A percentile compares a stretch with the other conserved stretches of the same genome.
phyloP scores from a whole-genome alignment of 2,888 invertebrate species.

The Polydrusus cervinus region DNA sequence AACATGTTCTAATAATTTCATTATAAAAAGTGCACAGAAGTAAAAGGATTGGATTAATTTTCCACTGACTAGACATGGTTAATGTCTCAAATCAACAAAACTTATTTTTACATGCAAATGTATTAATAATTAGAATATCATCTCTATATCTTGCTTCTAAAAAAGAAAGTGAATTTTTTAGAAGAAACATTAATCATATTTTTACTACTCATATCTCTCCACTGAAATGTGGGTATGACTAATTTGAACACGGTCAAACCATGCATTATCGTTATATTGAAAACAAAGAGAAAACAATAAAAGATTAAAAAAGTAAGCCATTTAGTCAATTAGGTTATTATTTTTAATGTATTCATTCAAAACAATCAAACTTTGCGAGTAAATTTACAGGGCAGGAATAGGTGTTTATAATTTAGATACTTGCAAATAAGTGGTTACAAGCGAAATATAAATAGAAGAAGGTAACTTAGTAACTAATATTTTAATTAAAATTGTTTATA shows the following conservation, averaged over 20 bases:
- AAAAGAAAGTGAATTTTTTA: slow-evolving; percentile 44
- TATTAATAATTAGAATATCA: not conserved
- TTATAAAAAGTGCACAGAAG: not conserved
- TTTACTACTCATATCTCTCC: slow-evolving; percentile 47
- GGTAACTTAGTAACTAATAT: too few species aligned
- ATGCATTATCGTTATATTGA: slow-evolving; percentile 33
- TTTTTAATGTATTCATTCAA: slow-evolving; percentile 35
- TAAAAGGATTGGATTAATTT: slow-evolving; percentile 8
- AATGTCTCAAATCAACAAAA: slow-evolving; percentile 18
- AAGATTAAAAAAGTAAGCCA: slow-evolving; percentile 39
- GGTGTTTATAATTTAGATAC: not conserved
- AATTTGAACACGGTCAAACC: slow-evolving; percentile 47
- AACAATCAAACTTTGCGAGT: slow-evolving; percentile 17
- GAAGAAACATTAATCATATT: slow-evolving; percentile 46
- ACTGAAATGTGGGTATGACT: slow-evolving; percentile 42
- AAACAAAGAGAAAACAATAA: slow-evolving; percentile 49
- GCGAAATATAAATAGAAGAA: too few species aligned
- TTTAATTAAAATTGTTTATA: too few species aligned
- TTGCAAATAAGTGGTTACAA: too few species aligned
- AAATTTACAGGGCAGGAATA: not conserved
- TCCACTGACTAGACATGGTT: not conserved
- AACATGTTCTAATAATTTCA: slow-evolving; percentile 14
- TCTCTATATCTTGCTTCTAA: slow-evolving; percentile 2
- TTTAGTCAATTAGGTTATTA: slow-evolving; percentile 43
- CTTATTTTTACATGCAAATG: not conserved